A percentile compares a stretch with the other conserved stretches of the same genome.
These are phyloP conservation scores for Hirudinaria manillensis DNA, from an alignment of 2,888 invertebrate species.

Conservation along the genomic window DNA sequence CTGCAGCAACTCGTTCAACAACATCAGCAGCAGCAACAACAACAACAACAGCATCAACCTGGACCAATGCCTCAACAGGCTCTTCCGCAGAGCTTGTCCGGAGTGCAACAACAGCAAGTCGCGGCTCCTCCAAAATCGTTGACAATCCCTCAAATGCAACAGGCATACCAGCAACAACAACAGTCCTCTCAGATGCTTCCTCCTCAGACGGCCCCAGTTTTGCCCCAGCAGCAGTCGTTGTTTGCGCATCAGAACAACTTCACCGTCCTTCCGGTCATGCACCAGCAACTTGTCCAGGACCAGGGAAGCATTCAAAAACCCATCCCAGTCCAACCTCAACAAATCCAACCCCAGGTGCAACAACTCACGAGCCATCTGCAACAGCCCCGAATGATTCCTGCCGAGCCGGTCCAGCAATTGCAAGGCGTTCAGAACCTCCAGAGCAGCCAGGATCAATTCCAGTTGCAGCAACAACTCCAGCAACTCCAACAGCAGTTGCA, in stretches of 20 bases:
- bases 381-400: not conserved
- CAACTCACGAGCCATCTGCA: constrained; percentile 5
- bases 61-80: constrained; percentile 7
- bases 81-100: not conserved
- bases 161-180: constrained; percentile 12
- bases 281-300: not conserved
- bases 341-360: not conserved
- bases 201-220: constrained; percentile 10
- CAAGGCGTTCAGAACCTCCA: constrained; percentile 14
- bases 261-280: constrained; percentile 3
- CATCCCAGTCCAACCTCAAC: constrained; percentile 22
- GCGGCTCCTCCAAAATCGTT: constrained; percentile 20
- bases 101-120: not conserved
- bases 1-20: constrained; percentile 18
- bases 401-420: constrained; percentile 5
- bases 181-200: not conserved
- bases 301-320: constrained; percentile 26
- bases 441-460: not conserved
- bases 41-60: constrained; percentile 10
- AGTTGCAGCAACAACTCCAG: constrained; percentile 18
- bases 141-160: constrained; percentile 27
- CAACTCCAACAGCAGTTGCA: constrained; percentile 21
- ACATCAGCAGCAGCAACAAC: constrained; percentile 15
- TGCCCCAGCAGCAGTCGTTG: constrained; percentile 12
- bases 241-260: constrained; percentile 13